Base-by-base conservation (phyloP, 2,113 vertebrate species). In the Prunella fulvescens region DNA sequence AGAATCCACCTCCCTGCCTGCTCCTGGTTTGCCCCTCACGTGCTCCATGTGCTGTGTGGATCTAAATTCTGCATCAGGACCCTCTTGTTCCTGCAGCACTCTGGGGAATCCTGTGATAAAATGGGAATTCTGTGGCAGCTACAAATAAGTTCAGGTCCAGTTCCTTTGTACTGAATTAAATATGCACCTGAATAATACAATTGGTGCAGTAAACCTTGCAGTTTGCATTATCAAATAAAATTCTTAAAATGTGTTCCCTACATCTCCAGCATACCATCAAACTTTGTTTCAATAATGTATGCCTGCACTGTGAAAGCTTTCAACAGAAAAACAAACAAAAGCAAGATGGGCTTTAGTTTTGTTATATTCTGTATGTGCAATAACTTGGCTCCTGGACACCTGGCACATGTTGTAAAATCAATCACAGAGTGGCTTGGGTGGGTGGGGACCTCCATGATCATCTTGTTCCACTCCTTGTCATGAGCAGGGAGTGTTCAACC, bases 181-280 rank as follows among this genome's bases (percentile, higher is more conserved):
- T 96, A 95, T 86, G 79, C 78, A 95, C 85, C 86, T 92, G 67
- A 96, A 83, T 91, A 96, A 97, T 92, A 94, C 71, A 97, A 90
- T 86, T 66, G 74, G 33, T 66, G 40, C 64, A 60, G 67, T 82
- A 90, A 83, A 91, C 81, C 60, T 88, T 53, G 37, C 83, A 82
- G 58, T 90, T 90, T 88, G 83, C 40, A 51, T 83, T 86, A 92
- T 78, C 58, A 83, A 82, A 90, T 90, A 22, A 54, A 28, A 31
- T 64, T 82, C 72, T 88, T 69, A 10, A 76, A 69, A 56, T 42
- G 12, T 45, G 23, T 60, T 90, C 19, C 60, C 51, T 88, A 47
- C 51, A 18, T 88, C 92, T 96, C 70, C 64, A 86, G 29, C 53
- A 33, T 12, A 28, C 18, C n/a, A 29, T 14, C 23, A 31, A 81